Conservation (phyloP, 2,888 invertebrate genomes). For the Conistra vaccinii region DNA sequence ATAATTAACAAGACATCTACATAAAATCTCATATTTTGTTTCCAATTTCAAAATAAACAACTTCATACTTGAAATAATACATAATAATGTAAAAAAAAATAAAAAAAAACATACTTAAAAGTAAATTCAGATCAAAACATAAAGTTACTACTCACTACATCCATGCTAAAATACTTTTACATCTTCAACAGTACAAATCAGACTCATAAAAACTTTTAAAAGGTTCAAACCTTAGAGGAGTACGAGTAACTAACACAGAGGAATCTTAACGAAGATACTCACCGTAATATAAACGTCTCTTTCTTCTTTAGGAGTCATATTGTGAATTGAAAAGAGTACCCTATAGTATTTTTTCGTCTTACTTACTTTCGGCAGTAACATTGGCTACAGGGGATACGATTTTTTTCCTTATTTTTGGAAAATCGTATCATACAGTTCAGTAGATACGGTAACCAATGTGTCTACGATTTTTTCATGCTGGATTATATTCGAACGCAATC, state of each 20-base stretch:
- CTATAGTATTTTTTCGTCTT: background rate
- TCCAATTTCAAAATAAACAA: slow-evolving; percentile 27
- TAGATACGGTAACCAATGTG: background rate
- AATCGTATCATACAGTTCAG: background rate
- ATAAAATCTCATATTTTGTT: slow-evolving; percentile 32
- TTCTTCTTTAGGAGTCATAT: background rate
- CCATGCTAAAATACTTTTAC: slow-evolving; percentile 25
- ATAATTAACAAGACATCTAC: slow-evolving; percentile 10
- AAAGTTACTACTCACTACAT: slow-evolving; percentile 7
- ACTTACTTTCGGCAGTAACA: background rate
- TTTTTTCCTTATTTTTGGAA: background rate
- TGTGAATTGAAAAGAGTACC: background rate
- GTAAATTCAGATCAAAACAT: slow-evolving; percentile 52
- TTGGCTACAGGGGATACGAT: background rate
- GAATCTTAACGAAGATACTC: background rate
- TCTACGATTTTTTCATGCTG: too few species aligned
- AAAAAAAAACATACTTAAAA: slow-evolving; percentile 23
- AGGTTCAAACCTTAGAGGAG: background rate
- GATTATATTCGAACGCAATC: too few species aligned
- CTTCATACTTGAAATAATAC: background rate
- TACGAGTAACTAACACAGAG: slow-evolving; percentile 3
- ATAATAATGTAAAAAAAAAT: slow-evolving; percentile 2
- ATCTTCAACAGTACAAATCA: slow-evolving; percentile 19
- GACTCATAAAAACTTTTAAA: slow-evolving; percentile 15
- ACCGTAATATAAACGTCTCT: background rate